A percentile compares a stretch with the other conserved stretches of the same genome.
These are phyloP conservation scores for Anodontia alba DNA, from an alignment of 2,888 invertebrate genomes.

Conservation along the genomic window DNA sequence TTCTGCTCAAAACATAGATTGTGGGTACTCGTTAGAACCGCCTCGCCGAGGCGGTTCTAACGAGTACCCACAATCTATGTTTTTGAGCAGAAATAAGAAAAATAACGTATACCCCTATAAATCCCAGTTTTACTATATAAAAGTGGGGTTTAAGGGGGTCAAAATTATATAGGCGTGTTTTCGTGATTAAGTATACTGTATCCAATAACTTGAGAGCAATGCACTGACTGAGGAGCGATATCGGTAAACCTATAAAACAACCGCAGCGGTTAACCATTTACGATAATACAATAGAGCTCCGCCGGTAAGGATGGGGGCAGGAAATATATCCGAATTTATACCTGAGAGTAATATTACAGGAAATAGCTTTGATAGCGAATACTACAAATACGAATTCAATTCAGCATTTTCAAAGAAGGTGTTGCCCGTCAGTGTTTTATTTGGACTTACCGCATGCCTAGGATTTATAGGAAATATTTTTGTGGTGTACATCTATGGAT, in stretches of 20 bases:
- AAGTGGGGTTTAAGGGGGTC: too few species aligned
- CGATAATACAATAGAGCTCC: neutral
- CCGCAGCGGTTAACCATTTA: neutral
- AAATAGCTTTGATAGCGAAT: constrained; percentile 19
- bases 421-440: constrained; percentile 51
- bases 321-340: neutral
- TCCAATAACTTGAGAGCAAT: too few species aligned
- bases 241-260: neutral
- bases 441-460: constrained; percentile 51
- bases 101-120: too few species aligned
- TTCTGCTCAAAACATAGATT: too few species aligned
- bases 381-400: constrained; percentile 30
- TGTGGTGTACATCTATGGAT: constrained; percentile 56
- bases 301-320: neutral
- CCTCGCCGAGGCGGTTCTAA: too few species aligned
- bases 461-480: constrained; percentile 51
- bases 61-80: too few species aligned
- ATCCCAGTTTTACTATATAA: too few species aligned
- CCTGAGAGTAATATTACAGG: neutral
- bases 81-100: too few species aligned
- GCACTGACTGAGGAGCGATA: too few species aligned
- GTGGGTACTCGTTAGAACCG: too few species aligned
- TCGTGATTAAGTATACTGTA: too few species aligned
- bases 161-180: too few species aligned
- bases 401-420: constrained; percentile 40